Evolutionary conservation across 2,888 invertebrate species (phyloP), one percentile per base, ranked within the genome.

Genomic region (Drosophila emarginata): DNA sequence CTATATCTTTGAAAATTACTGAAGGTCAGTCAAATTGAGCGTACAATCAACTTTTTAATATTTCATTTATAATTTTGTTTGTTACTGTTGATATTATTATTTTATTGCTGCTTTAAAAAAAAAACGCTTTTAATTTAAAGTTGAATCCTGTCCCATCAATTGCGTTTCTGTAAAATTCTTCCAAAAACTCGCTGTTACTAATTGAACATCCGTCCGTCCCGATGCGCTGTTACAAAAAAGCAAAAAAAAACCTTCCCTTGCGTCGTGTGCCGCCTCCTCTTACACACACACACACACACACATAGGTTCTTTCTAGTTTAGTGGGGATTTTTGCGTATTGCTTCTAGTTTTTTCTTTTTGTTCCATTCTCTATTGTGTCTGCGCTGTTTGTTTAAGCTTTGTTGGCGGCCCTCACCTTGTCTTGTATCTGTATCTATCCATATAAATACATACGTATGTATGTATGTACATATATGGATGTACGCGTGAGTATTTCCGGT

Each of bases 41-140:
- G 89, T 83, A 80, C 89, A 85, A 85, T 87, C 78, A 87, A 87
- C 85, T 79, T 80, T 72, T 81, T 73, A 72, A 67, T 67, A 76
- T 81, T 72, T 73, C 63, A 78, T 72, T 74, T 74, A 73, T 66
- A 74, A 61, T 67, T 67, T 72, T 73, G 66, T 60, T 64, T 62
- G 26, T 63, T 57, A 59, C 51, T 67, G 15, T 60, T 67, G 23
- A 59, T 66, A 58, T 62, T 67, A 68, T 39, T 66, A 53, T 37
- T 66, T 64, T 58, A 39, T 28, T 54, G 39, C 4, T 61, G 9
- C 56, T 15, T 57, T 18, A 18, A 54, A 32, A 26, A 26, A 21
- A 56, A 45, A 58, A n/a, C 51, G 3, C 40, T 51, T 36, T 26
- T 7, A 32, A 15, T 53, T 23, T 4, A 11, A 39, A 39, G 15